Evolutionary conservation across 2,888 invertebrate species (phyloP).

Genomic region (Apantesis nais): DNA sequence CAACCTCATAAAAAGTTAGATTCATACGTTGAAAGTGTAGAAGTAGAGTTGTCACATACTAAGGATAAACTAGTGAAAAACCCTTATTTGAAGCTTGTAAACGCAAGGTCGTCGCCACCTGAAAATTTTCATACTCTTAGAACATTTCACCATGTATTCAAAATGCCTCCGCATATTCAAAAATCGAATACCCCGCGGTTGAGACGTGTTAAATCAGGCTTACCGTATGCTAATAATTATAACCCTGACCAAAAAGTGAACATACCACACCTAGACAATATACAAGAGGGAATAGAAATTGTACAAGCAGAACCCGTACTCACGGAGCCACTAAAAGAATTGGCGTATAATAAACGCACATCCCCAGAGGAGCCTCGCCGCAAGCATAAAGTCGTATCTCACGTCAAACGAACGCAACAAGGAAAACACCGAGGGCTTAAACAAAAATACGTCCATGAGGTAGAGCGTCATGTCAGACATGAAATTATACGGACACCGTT

Average conservation of each 20-base stretch:
- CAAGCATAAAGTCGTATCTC: slow-evolving; percentile 6
- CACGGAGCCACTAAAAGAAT: not conserved
- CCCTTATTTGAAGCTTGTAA: not conserved
- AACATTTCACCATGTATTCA: not conserved
- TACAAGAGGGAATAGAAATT: not conserved
- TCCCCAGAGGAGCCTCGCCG: not conserved
- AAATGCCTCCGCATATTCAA: not conserved
- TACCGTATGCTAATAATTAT: not conserved
- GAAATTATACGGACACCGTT: not conserved
- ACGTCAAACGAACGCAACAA: not conserved
- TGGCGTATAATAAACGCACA: not conserved
- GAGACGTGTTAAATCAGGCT: not conserved
- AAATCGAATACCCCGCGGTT: not conserved
- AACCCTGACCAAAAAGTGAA: not conserved
- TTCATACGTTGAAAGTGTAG: not conserved
- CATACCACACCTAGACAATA: not conserved
- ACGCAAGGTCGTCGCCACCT: not conserved
- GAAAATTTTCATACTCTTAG: not conserved
- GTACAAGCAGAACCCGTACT: not conserved
- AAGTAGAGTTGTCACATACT: not conserved
- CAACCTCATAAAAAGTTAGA: not conserved
- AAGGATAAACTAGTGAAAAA: not conserved
- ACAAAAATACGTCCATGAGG: not conserved
- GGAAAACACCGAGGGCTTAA: not conserved
- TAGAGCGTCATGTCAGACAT: not conserved